A percentile compares a stretch with the other conserved stretches of the same genome.
These are phyloP conservation scores for Oenanthe melanoleuca DNA, from an alignment of 2,113 vertebrate species.

Conservation along the genomic window DNA sequence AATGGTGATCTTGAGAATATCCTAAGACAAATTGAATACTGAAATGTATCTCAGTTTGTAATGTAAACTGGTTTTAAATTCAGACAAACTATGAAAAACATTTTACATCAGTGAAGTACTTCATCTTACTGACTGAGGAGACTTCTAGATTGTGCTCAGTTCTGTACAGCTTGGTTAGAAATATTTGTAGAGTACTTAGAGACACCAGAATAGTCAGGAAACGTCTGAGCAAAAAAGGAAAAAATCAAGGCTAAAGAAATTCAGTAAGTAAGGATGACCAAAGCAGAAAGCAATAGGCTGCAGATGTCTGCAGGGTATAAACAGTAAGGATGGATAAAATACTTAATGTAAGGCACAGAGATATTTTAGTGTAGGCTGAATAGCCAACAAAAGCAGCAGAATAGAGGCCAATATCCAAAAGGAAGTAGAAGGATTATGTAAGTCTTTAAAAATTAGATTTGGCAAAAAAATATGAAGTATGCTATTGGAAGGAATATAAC, in stretches of 20 bases:
- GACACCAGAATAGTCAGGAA: not conserved
- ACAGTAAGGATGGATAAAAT: not conserved
- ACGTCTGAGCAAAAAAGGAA: not conserved
- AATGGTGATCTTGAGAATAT: not conserved
- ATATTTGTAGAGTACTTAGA: not conserved
- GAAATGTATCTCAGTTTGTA: not conserved
- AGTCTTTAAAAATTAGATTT: slow-evolving; percentile 16
- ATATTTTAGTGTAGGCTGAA: not conserved
- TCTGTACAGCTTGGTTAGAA: not conserved
- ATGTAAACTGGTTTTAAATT: not conserved
- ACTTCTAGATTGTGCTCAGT: not conserved
- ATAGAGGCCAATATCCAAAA: not conserved
- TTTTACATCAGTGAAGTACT: not conserved
- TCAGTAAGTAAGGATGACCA: not conserved
- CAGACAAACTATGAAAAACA: not conserved
- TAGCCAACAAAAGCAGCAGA: not conserved
- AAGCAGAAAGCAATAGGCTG: not conserved
- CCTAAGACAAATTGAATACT: not conserved
- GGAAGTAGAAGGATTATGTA: not conserved
- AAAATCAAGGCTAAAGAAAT: not conserved
- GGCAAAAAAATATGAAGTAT: not conserved
- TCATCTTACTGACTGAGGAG: not conserved
- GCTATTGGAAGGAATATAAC: not conserved
- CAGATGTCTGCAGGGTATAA: not conserved
- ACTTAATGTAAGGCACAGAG: not conserved